Evolutionary conservation across 1,140 invertebrate genomes (phyloP).

Genomic region (Cydia strobilella): DNA sequence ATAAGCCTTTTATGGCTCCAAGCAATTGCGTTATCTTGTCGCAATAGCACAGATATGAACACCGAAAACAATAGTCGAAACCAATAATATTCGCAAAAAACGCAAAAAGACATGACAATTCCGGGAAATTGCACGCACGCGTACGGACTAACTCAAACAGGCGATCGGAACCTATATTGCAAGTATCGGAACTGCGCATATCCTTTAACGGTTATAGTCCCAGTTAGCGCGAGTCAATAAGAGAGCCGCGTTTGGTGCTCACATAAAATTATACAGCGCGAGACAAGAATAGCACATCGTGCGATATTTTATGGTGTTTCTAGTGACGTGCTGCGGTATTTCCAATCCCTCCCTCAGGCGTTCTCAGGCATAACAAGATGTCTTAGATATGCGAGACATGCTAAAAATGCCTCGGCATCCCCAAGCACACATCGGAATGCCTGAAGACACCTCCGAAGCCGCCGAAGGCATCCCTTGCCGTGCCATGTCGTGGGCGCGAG

Average conservation of each 20-base stretch:
- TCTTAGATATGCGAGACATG: no score
- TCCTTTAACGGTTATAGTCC: slow-evolving; percentile 19
- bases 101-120: background rate
- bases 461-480: no score
- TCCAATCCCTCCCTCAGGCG: no score
- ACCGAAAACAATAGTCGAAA: slow-evolving; percentile 3
- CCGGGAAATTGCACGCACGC: background rate
- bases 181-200: slow-evolving; percentile 11
- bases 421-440: no score
- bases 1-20: background rate
- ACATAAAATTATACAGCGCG: slow-evolving; percentile 3
- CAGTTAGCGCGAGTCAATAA: slow-evolving; percentile 24
- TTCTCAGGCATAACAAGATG: no score
- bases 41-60: background rate
- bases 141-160: slow-evolving; percentile 1
- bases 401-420: no score
- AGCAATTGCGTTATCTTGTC: background rate
- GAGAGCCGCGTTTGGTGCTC: background rate
- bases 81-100: slow-evolving; percentile 1
- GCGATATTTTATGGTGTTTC: background rate
- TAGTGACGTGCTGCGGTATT: no score
- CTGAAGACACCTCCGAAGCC: no score
- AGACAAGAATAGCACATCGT: no score
- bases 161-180: slow-evolving; percentile 9
- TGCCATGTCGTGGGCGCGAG: no score